Conservation (phyloP, 2,888 invertebrate genomes). For the Amphiduros pacificus region DNA sequence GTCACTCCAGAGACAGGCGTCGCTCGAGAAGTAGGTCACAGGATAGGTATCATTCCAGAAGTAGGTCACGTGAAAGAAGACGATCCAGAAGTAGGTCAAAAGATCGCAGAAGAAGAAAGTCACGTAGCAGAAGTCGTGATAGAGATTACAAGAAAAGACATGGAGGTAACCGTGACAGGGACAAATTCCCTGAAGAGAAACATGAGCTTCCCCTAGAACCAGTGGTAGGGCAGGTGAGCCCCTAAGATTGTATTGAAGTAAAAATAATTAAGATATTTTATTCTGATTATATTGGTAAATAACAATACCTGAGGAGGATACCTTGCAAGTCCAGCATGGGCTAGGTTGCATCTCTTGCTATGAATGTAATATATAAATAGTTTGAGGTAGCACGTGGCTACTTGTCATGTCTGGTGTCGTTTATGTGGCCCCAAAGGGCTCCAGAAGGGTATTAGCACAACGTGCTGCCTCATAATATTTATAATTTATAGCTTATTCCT, state of each 20-base stretch:
- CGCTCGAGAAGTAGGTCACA: constrained; percentile 19
- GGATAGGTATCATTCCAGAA: constrained; percentile 12
- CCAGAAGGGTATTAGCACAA: too few species aligned
- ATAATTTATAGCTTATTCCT: too few species aligned
- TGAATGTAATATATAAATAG: too few species aligned
- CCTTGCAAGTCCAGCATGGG: too few species aligned
- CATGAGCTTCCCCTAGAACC: constrained; percentile 61
- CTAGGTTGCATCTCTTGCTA: too few species aligned
- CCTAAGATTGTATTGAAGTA: not conserved
- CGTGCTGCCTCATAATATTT: too few species aligned
- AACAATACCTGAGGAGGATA: too few species aligned
- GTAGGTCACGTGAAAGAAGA: constrained; percentile 21
- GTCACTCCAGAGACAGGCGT: constrained; percentile 29
- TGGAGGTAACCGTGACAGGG: constrained; percentile 3
- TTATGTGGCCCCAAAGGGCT: too few species aligned
- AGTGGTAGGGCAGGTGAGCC: constrained; percentile 60
- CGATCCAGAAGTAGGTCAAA: constrained; percentile 15
- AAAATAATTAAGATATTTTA: not conserved
- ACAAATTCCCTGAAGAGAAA: not conserved
- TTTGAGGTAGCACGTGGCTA: too few species aligned
- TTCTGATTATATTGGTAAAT: not conserved
- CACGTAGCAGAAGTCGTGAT: not conserved
- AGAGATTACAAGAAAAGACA: not conserved
- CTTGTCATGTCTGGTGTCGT: too few species aligned
- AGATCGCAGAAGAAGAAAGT: not conserved